Percentiles rank a stretch among this genome's conserved stretches.
Evolutionary conservation across 1,140 invertebrate species (phyloP).

Genomic region (Drosophila burlai): DNA sequence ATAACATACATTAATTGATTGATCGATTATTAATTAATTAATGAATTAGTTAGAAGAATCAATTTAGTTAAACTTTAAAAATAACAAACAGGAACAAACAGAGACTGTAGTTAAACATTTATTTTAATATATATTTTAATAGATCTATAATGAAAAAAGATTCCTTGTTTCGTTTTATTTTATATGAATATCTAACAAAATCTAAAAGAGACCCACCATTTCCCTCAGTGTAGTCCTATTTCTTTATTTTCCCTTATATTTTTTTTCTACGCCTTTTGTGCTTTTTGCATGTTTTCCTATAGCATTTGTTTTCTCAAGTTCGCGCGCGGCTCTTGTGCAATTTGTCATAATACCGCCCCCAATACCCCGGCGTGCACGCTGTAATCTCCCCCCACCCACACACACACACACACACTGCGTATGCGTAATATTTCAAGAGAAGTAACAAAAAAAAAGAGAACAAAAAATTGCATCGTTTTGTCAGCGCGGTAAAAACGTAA

Average conservation of each 20-base stretch:
- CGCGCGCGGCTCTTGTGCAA: conserved; percentile 72
- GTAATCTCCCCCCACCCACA: conserved; percentile 4
- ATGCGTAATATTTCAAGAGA: conserved; percentile 77
- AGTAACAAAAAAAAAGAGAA: conserved; percentile 4
- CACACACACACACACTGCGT: conserved; percentile 28
- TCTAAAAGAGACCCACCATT: background rate
- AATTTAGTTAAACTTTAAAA: too few relatives aligned
- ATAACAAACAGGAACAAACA: too few relatives aligned
- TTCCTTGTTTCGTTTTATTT: background rate
- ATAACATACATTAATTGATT: too few relatives aligned
- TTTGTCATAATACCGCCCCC: conserved; percentile 59
- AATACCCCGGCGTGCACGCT: conserved; percentile 9
- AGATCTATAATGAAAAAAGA: too few relatives aligned
- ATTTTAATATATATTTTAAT: background rate
- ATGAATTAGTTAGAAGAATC: too few relatives aligned
- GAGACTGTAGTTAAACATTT: background rate
- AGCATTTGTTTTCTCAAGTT: conserved; percentile 82
- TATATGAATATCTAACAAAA: background rate
- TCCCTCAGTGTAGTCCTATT: conserved; percentile 16
- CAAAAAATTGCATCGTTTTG: conserved; percentile 58
- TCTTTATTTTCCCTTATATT: conserved; percentile 14
- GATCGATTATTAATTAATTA: too few relatives aligned
- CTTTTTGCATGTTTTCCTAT: conserved; percentile 77
- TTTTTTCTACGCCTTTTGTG: conserved; percentile 30
- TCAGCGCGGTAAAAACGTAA: conserved; percentile 78